Evolutionary conservation across 2,888 invertebrate genomes (phyloP), one percentile per base, ranked within the genome.

Genomic region (Trichogramma dendrolimi): DNA sequence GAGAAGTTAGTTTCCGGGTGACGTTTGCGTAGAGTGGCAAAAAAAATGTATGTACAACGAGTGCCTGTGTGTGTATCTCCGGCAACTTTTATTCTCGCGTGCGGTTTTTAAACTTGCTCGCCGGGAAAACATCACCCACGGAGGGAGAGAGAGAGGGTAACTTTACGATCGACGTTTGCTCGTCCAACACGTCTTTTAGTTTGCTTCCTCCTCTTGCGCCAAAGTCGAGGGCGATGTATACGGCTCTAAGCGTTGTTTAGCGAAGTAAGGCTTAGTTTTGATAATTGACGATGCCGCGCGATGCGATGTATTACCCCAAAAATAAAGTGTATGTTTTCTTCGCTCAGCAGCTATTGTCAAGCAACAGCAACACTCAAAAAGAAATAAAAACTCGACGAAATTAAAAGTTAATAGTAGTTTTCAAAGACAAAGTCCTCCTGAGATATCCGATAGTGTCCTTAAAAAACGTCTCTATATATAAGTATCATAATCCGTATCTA

Each of bases 41-140:
- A 14, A 14, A 14, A 14, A 14, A 14, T 14, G 14, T 14, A 14
- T 14, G 14, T 14, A 14, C 14, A 14, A 14, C 14, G 14, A 14
- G 14, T 14, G 14, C 14, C 14, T 14, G 14, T 14, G 14, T 14
- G 14, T 14, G 8, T 51, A 10, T 41, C n/a, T n/a, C n/a, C n/a
- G n/a, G 27, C 50, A 48, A 63, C 57, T 63, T 63, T 63, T 63
- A 63, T 63, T 58, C 61, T 40, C 40, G 39, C 43, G 56, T 51
- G 41, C 54, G 47, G 49, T 60, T 60, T 60, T 60, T 59, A 63
- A 63, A 57, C n/a, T 57, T 54, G 42, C 51, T 57, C 14, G 1
- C 1, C 14, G 14, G 14, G 14, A 14, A 14, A 14, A 14, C 14
- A 14, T 14, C 14, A 14, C 14, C 14, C 14, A n/a, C n/a, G 2